Evolutionary conservation across 2,113 vertebrate species (phyloP), one percentile per base, ranked within the genome.

Genomic region (Opisthocomus hoazin): DNA sequence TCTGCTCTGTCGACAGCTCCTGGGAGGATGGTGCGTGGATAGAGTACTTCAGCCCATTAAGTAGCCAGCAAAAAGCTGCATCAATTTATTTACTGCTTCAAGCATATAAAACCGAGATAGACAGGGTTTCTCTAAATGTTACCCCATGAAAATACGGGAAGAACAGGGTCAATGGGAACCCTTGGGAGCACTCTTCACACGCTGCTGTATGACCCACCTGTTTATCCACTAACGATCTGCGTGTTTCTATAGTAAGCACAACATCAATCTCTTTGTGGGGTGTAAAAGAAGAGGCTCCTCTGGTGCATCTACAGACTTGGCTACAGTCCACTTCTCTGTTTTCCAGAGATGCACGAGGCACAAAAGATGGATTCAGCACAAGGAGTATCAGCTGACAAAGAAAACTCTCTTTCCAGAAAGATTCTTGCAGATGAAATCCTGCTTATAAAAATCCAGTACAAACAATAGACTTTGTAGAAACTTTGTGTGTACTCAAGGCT

Each of bases 21-120:
- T 84, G 77, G 76, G 89, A 97, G 96, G 93, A 90, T 19, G 4
- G n/a, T 43, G 77, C 8, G 8, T 23, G 89, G 60, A 93, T 37
- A 37, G 84, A 92, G 64, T 23, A 34, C 70, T 84, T 90, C 90
- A 87, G 57, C 39, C 79, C 74, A 39, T 84, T 89, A 94, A 95
- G 43, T 71, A 91, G 84, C 65, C 30, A 60, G 56, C 48, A 71
- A 92, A 61, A 92, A 78, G 58, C 64, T 87, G 53, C 63, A 94
- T 89, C 41, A 20, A 77, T 74, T 93, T 96, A 94, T 93, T 96
- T 93, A 84, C 37, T 71, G 54, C 56, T 92, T 86, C 68, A 88
- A 90, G 73, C 34, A 58, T 19, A 50, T 21, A 50, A 82, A 87
- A 60, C 34, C n/a, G 74, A 81, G 54, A 58, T 2, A 70, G 27